Percentiles rank a stretch among this genome's conserved stretches.
These are phyloP conservation scores for Drosophila eohydei DNA, from an alignment of 2,888 invertebrate species.

Conservation along the genomic window DNA sequence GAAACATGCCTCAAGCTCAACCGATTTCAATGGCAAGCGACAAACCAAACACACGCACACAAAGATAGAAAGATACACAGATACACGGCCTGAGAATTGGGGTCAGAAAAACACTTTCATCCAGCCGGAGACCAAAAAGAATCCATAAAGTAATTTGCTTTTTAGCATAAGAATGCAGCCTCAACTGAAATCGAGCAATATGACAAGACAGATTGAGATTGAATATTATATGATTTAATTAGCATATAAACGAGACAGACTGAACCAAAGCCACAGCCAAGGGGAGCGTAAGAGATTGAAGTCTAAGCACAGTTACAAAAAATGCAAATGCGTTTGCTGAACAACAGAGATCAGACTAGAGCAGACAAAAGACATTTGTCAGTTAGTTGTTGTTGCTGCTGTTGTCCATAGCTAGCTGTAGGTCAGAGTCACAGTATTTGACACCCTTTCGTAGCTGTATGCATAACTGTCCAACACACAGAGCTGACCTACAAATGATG, in stretches of 20 bases:
- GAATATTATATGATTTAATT: conserved; percentile 64
- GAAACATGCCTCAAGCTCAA: conserved; percentile 66
- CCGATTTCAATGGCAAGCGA: conserved; percentile 45
- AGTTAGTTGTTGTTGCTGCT: conserved; percentile 4
- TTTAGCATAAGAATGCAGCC: conserved; percentile 64
- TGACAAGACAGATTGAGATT: conserved; percentile 68
- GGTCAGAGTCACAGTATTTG: conserved; percentile 65
- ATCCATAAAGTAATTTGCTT: conserved; percentile 54
- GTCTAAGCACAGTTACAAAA: conserved; percentile 55
- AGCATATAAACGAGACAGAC: conserved; percentile 67
- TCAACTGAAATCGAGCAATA: conserved; percentile 55
- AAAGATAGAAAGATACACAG: conserved; percentile 1
- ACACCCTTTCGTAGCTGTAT: conserved; percentile 56
- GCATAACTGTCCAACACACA: conserved; percentile 31
- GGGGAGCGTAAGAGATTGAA: background rate
- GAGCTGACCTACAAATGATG: conserved; percentile 43
- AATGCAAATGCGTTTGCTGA: conserved; percentile 64
- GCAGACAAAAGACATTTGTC: conserved; percentile 54
- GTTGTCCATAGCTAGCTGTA: conserved; percentile 42
- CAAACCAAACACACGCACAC: background rate
- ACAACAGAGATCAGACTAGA: conserved; percentile 50
- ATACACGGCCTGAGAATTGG: conserved; percentile 49
- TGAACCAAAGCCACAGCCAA: background rate
- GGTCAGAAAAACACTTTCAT: conserved; percentile 81
- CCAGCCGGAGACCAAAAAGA: conserved; percentile 45